These are phyloP conservation scores for Leuciscus idus DNA, from an alignment of 2,113 vertebrate species.

Conservation along the genomic window DNA sequence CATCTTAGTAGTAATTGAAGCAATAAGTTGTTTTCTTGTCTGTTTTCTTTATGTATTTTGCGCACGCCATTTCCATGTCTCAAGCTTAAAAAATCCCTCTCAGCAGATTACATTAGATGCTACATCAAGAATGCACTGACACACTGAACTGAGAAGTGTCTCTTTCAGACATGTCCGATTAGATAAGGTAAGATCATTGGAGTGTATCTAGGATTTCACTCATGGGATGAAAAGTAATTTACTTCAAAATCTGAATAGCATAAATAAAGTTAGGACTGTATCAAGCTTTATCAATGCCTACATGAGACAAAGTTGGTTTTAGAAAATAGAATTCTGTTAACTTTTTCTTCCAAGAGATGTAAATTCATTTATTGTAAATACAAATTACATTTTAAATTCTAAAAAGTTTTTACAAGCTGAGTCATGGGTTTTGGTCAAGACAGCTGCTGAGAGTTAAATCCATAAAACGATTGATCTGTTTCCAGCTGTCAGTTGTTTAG, in stretches of 20 bases:
- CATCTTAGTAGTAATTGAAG: not conserved
- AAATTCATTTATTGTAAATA: not conserved
- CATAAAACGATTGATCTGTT: not conserved
- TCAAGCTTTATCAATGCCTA: not conserved
- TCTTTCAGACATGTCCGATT: not conserved
- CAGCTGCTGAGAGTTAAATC: not conserved
- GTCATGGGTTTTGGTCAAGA: not conserved
- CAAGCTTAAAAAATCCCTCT: conserved; percentile 16
- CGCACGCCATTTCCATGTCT: not conserved
- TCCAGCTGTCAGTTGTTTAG: not conserved
- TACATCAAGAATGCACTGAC: not conserved
- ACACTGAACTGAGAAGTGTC: not conserved
- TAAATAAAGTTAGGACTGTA: not conserved
- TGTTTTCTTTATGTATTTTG: not conserved
- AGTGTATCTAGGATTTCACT: not conserved
- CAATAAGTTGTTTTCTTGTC: not conserved
- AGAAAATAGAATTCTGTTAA: not conserved
- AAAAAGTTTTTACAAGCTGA: not conserved
- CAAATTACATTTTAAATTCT: not conserved
- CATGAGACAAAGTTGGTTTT: not conserved
- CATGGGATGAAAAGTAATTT: not conserved
- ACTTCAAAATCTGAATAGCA: not conserved
- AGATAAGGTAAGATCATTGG: not conserved
- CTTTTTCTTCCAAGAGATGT: not conserved
- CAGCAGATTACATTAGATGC: conserved; percentile 11